phyloP scores from a whole-genome alignment of 2,797 vertebrate genomes.

The Aeoliscus strigatus region DNA sequence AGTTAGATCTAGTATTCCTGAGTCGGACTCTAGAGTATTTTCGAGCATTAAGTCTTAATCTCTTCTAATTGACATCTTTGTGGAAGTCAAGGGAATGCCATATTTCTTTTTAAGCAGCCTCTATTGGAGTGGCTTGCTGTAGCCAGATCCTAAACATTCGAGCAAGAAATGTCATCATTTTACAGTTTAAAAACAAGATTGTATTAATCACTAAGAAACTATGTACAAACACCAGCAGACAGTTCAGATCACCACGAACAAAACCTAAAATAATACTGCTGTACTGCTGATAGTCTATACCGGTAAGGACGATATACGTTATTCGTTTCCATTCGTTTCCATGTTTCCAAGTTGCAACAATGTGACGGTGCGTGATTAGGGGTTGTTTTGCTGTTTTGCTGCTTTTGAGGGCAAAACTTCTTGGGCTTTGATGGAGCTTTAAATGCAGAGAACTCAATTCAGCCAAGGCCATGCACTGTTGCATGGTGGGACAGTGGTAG shows the following conservation, averaged over 20 bases:
- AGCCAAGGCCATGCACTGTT: constrained; percentile 30
- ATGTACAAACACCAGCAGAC: constrained; percentile 13
- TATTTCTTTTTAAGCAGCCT: constrained; percentile 38
- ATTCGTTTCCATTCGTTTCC: neutral
- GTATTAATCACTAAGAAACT: constrained; percentile 3
- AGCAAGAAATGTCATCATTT: constrained; percentile 26
- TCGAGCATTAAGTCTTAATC: constrained; percentile 56
- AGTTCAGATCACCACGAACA: constrained; percentile 11
- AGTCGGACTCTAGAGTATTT: constrained; percentile 56
- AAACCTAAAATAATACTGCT: constrained; percentile 3
- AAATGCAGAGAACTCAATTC: constrained; percentile 28
- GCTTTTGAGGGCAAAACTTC: constrained; percentile 28
- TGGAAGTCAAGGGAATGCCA: constrained; percentile 31
- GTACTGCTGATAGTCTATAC: constrained; percentile 2
- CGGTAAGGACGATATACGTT: constrained; percentile 5
- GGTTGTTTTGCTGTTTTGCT: constrained; percentile 31
- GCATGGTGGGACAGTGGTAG: constrained; percentile 39
- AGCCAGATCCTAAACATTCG: constrained; percentile 28
- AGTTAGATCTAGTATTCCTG: constrained; percentile 39
- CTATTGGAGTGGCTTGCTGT: constrained; percentile 13
- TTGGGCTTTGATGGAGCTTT: constrained; percentile 17
- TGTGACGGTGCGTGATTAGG: constrained; percentile 15
- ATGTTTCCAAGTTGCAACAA: no score
- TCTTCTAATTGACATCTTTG: constrained; percentile 59
- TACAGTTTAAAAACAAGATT: constrained; percentile 9